These are phyloP conservation scores for Phalacrocorax aristotelis DNA, from an alignment of 2,113 vertebrate species.

Conservation along the genomic window DNA sequence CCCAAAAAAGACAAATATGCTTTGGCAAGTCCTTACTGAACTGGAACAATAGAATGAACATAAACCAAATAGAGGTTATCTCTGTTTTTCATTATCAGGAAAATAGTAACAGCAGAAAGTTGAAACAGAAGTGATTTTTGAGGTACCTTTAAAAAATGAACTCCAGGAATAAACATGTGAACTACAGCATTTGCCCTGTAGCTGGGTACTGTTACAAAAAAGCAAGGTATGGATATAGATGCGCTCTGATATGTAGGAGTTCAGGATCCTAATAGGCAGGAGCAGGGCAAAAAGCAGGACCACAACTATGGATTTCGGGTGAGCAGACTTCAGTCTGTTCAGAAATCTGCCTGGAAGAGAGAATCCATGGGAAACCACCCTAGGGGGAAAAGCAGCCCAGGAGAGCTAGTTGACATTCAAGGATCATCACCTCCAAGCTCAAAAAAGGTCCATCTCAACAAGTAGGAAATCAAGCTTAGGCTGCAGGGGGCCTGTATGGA, in stretches of 20 bases:
- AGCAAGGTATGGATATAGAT: background rate
- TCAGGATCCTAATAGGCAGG: background rate
- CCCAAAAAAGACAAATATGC: background rate
- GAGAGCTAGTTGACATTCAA: background rate
- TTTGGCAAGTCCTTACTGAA: background rate
- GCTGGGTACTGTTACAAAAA: background rate
- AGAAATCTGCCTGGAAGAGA: background rate
- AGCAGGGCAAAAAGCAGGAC: background rate
- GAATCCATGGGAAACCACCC: background rate
- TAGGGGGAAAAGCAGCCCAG: background rate
- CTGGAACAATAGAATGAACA: background rate
- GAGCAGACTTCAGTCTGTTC: background rate
- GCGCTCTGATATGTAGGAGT: background rate
- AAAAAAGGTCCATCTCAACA: background rate
- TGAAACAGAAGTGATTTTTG: background rate
- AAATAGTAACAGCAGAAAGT: background rate
- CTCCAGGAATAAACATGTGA: background rate
- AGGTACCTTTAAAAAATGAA: background rate
- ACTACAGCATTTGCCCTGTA: background rate
- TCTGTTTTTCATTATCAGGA: background rate
- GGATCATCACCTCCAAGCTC: background rate
- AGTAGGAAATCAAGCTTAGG: background rate
- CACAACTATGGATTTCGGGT: background rate
- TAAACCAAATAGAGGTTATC: background rate
- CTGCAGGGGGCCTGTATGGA: background rate